These are phyloP conservation scores for Brenthis hecate DNA, from an alignment of 2,888 invertebrate species.

Conservation along the genomic window DNA sequence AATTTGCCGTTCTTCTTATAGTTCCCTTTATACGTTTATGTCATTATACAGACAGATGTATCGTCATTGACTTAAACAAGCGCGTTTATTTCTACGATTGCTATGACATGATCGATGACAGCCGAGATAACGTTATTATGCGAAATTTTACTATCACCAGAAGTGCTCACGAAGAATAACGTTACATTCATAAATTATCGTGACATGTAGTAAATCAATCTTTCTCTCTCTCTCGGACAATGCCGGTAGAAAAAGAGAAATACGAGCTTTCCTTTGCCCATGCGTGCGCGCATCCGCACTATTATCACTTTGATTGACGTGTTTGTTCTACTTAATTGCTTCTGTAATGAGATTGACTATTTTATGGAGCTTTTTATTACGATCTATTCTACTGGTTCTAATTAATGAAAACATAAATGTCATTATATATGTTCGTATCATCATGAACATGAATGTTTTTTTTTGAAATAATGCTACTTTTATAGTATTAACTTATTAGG, in stretches of 20 bases:
- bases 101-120: constrained; percentile 39
- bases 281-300: constrained; percentile 39
- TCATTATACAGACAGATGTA: constrained; percentile 18
- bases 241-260: constrained; percentile 58
- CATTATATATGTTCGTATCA: constrained; percentile 23
- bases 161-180: constrained; percentile 32
- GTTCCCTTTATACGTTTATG: constrained; percentile 6
- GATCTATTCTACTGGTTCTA: constrained; percentile 27
- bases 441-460: not conserved
- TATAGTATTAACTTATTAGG: no score
- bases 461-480: not conserved
- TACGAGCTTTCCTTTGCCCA: constrained; percentile 48
- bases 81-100: constrained; percentile 32
- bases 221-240: constrained; percentile 43
- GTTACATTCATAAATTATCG: constrained; percentile 41
- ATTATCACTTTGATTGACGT: constrained; percentile 54
- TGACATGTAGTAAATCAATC: constrained; percentile 45
- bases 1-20: constrained; percentile 15
- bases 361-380: constrained; percentile 48
- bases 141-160: constrained; percentile 55
- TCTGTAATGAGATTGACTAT: constrained; percentile 49
- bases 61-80: constrained; percentile 24
- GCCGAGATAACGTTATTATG: constrained; percentile 50
- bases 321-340: constrained; percentile 55
- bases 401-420: constrained; percentile 32